phyloP scores from a whole-genome alignment of 2,113 vertebrate genomes.

The Xiphorhynchus elegans region DNA sequence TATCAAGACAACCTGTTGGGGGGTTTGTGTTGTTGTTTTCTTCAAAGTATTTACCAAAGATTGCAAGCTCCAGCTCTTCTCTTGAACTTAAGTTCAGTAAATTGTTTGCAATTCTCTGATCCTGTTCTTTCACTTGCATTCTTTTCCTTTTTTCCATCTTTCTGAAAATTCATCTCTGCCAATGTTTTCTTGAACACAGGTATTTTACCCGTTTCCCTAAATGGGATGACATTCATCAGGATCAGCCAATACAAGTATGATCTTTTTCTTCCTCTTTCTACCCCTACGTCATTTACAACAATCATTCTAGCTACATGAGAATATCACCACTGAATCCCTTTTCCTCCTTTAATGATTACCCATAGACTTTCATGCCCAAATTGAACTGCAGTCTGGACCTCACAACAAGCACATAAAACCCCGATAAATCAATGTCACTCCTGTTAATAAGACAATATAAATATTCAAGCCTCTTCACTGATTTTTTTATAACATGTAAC shows the following conservation, averaged over 20 bases:
- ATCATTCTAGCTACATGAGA: not conserved
- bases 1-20: not conserved
- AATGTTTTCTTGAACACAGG: not conserved
- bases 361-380: not conserved
- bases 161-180: not conserved
- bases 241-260: not conserved
- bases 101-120: not conserved
- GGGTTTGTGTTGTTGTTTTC: not conserved
- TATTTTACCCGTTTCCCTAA: not conserved
- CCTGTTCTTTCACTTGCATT: not conserved
- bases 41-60: not conserved
- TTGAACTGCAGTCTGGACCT: not conserved
- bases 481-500: not conserved
- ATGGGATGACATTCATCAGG: not conserved
- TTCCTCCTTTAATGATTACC: not conserved
- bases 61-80: not conserved
- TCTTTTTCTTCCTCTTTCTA: not conserved
- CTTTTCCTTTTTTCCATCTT: not conserved
- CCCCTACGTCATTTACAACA: not conserved
- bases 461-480: not conserved
- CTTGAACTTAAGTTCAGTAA: not conserved
- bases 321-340: not conserved
- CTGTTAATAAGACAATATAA: not conserved
- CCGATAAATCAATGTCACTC: not conserved
- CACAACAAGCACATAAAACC: not conserved